Base-by-base conservation (phyloP, 37 sponge, comb jelly and placozoan genomes). In the Lycopodina hypogea region DNA sequence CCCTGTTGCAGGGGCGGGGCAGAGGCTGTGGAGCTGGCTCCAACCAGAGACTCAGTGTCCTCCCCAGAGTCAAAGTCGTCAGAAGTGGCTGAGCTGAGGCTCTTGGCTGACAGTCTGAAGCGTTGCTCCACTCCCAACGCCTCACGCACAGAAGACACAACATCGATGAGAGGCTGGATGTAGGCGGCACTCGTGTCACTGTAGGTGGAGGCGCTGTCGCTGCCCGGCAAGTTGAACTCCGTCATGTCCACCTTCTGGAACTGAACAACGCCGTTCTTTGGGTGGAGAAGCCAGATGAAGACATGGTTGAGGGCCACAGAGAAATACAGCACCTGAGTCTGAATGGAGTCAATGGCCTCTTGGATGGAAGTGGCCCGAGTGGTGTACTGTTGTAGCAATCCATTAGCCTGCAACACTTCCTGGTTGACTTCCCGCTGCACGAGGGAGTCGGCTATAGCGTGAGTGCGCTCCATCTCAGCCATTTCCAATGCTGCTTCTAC, bases 271-370 rank as follows among this genome's bases (percentile, higher is more conserved):
- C 96, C 96, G 30, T 80, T 88, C 61, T 93, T 83, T 24, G 95
- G 95, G 56, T 83, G 83, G 61, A 96, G 74, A 38, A 96, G 55
- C 96, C 96, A 96, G 55, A 87, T 81, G 74, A 90, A 93, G 52
- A 96, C 87, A 48, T 96, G 90, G 39, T 77, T 83, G 19, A 89
- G 79, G 1, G 94, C 96, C 8, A 96, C 71, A 28, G 89, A 80
- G 78, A 87, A 96, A 74, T 93, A 93, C 33, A 93, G 61, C 23
- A 93, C 89, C 22, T 94, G 91, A 14, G 69, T 71, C 23, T 70
- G 69, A 22, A 84, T 51, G 35, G 82, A 29, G 3, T 84, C 77
- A 2, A 90, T 83, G 18, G 86, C 82, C 1, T 88, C 86, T 53
- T 84, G 76, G 60, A 96, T 87, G 63, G 76, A 89, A 22, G 81